phyloP scores from a whole-genome alignment of 2,113 vertebrate species.

The Formicarius rufipectus region DNA sequence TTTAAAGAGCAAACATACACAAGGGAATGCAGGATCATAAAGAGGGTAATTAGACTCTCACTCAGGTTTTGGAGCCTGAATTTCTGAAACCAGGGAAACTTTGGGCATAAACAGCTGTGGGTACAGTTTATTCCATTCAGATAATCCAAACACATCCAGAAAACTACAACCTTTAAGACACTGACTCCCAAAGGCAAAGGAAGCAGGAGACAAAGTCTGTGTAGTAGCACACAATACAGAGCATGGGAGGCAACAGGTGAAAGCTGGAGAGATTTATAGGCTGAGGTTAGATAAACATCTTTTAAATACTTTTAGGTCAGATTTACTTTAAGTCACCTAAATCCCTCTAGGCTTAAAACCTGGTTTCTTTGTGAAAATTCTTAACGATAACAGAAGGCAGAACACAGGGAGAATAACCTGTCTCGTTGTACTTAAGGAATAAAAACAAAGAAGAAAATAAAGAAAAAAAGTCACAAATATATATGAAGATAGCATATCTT shows the following conservation, averaged over 20 bases:
- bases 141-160: neutral
- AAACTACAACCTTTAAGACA: neutral
- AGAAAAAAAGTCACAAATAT: neutral
- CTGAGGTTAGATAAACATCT: neutral
- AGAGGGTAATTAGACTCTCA: neutral
- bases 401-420: neutral
- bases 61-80: neutral
- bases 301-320: conserved; percentile 5
- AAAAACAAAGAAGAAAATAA: neutral
- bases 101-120: neutral
- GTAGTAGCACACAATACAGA: neutral
- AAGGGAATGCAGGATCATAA: neutral
- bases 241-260: neutral
- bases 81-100: neutral
- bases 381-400: neutral
- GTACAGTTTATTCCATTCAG: neutral
- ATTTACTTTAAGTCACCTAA: neutral
- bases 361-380: neutral
- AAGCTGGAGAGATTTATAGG: neutral
- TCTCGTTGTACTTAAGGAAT: neutral
- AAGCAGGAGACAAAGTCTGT: neutral
- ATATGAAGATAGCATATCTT: neutral
- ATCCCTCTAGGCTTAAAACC: neutral
- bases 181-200: neutral
- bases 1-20: neutral